Base-by-base conservation (phyloP, 2,888 invertebrate genomes). In the Eupsilia transversa region DNA sequence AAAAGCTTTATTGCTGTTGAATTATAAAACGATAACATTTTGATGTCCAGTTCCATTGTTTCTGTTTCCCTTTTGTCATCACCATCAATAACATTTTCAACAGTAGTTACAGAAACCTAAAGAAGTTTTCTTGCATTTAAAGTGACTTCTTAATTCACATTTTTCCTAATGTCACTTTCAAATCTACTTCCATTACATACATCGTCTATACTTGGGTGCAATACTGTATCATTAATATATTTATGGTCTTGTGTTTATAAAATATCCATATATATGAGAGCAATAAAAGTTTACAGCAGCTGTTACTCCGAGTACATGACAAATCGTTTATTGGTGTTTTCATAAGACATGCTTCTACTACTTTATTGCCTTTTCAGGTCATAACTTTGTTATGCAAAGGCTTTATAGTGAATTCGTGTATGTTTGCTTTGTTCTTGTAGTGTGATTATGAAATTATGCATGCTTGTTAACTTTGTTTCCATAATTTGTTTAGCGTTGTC, bases 401-500 rank as follows among this genome's bases (percentile, higher is more conserved):
- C 52, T 64, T 80, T 49, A 17, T 73, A 23, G 20, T 46, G n/a
- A 14, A 35, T 33, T 14, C 17, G 63, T 46, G 46, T 27, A 17
- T 23, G 23, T 10, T 52, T 52, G 5, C 33, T 54, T 46, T 81
- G 38, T 68, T 20, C 14, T 46, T 14, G 3, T n/a, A 6, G 43
- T 35, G 12, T 46, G 33, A 17, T 57, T 77, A 33, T 41, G 10
- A 35, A 41, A 59, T 78, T 75, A 57, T 78, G 17, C 41, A 78
- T 43, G 74, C 49, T 75, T 70, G 49, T 70, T 52, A 78, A 52
- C 75, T 70, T 52, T 52, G 69, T 27, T 77, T 57, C 6, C 41
- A 52, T 69, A 27, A 64, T 79, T 81, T 75, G 38, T 59, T 60
- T 17, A 74, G 35, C 68, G 60, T 81, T 79, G 76, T 56, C 68